Percentiles rank a stretch among this genome's conserved stretches.
Evolutionary conservation across 2,888 invertebrate species (phyloP).

Genomic region (Hyppa rectilinea): DNA sequence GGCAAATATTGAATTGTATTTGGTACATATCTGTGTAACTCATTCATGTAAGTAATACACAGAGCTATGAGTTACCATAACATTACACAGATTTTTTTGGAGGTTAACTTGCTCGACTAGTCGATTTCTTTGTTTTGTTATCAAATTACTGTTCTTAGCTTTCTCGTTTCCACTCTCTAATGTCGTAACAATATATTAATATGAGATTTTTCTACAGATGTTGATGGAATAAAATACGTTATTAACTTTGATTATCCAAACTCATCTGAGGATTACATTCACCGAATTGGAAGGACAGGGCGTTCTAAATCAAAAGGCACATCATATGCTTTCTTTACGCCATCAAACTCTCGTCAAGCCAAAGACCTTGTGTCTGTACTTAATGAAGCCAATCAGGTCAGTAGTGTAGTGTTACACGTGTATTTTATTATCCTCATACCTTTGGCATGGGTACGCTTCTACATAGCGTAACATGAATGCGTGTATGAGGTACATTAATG

Average conservation of each 20-base stretch:
- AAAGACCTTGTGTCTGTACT: conserved; percentile 97
- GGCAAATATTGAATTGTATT: conserved; percentile 85
- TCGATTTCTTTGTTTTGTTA: conserved; percentile 53
- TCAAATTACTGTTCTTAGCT: conserved; percentile 47
- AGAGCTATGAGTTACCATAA: conserved; percentile 85
- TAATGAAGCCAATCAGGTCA: conserved; percentile 96
- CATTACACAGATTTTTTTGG: conserved; percentile 66
- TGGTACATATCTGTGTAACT: conserved; percentile 86
- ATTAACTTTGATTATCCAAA: conserved; percentile 99
- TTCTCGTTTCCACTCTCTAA: conserved; percentile 5
- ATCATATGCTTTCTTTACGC: conserved; percentile 98
- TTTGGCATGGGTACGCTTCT: conserved; percentile 94
- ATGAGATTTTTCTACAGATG: conserved; percentile 92
- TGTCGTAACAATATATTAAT: conserved; percentile 63
- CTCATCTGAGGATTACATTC: conserved; percentile 98
- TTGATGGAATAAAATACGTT: conserved; percentile 98
- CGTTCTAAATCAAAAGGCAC: conserved; percentile 96
- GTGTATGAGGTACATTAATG: conserved; percentile 92
- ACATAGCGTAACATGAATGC: conserved; percentile 94
- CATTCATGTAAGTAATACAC: conserved; percentile 88
- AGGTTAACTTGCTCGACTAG: conserved; percentile 50
- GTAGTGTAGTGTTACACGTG: conserved; percentile 61
- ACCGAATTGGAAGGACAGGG: conserved; percentile 98
- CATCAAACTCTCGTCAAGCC: conserved; percentile 96
- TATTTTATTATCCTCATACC: conserved; percentile 90